Percentiles rank a stretch among this genome's conserved stretches.
Conservation (phyloP, 2,888 invertebrate species). For the Melanophora roralis region DNA sequence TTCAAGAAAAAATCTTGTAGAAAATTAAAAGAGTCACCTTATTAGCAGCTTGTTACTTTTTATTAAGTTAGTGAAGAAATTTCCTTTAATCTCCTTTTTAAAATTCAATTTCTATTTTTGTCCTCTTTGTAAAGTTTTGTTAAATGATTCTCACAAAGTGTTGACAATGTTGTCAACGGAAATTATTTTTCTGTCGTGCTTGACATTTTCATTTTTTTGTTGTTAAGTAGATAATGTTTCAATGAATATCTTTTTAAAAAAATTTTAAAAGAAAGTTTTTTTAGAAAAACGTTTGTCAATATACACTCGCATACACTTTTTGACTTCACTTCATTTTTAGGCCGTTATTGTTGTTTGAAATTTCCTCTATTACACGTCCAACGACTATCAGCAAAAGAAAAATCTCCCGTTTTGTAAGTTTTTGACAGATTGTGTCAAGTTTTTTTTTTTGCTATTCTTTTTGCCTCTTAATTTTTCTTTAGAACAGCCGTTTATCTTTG, state of each 20-base stretch:
- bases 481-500: not conserved
- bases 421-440: constrained; percentile 50
- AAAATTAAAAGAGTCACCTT: too few relatives aligned
- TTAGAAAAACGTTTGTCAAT: not conserved
- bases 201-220: not conserved
- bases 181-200: constrained; percentile 42
- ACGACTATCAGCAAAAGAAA: not conserved
- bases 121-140: too few relatives aligned
- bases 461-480: not conserved
- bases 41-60: too few relatives aligned
- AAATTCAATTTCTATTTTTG: too few relatives aligned
- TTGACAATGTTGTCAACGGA: constrained; percentile 45
- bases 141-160: not conserved
- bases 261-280: not conserved
- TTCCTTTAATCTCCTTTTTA: too few relatives aligned
- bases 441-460: not conserved
- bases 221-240: not conserved
- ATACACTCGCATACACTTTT: not conserved
- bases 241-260: constrained; percentile 1
- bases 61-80: too few relatives aligned
- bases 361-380: not conserved
- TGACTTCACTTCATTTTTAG: constrained; percentile 32
- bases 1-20: too few relatives aligned
- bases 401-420: constrained; percentile 7
- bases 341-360: constrained; percentile 36